phyloP scores from a whole-genome alignment of 2,797 vertebrate species.

The Poecilia velifera region DNA sequence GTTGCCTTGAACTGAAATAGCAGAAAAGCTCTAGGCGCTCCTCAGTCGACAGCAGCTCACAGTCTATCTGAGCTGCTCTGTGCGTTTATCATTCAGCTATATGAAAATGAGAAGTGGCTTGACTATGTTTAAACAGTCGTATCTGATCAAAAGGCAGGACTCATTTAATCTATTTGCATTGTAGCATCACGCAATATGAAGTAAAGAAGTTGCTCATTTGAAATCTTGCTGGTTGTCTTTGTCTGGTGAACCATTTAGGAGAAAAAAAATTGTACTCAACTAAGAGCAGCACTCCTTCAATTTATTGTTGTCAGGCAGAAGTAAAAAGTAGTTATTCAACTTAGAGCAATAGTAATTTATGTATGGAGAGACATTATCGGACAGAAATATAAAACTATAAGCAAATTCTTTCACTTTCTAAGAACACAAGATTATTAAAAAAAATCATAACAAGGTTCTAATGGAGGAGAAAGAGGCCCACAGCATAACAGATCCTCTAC shows the following conservation, averaged over 20 bases:
- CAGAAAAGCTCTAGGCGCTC: background rate
- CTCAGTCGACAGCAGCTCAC: background rate
- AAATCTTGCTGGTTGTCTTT: background rate
- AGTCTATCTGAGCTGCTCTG: background rate
- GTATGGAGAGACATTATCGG: background rate
- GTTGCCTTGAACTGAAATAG: background rate
- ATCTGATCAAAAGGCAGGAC: slow-evolving; percentile 16
- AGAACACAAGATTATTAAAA: background rate
- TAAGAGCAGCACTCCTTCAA: background rate
- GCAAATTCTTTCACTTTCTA: background rate
- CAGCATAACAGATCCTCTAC: background rate
- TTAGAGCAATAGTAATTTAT: background rate
- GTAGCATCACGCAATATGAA: background rate
- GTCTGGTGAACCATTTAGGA: background rate
- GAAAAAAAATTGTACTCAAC: background rate
- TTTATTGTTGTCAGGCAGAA: background rate
- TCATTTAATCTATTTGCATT: slow-evolving; percentile 42
- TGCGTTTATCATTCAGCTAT: background rate
- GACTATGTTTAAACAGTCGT: slow-evolving; percentile 25
- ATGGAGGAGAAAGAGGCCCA: background rate
- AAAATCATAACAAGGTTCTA: background rate
- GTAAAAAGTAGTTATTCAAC: background rate
- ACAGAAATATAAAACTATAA: background rate
- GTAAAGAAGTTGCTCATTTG: background rate
- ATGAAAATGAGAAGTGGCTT: slow-evolving; percentile 44